Conservation (phyloP, 2,888 invertebrate genomes). For the Acleris laterana region DNA sequence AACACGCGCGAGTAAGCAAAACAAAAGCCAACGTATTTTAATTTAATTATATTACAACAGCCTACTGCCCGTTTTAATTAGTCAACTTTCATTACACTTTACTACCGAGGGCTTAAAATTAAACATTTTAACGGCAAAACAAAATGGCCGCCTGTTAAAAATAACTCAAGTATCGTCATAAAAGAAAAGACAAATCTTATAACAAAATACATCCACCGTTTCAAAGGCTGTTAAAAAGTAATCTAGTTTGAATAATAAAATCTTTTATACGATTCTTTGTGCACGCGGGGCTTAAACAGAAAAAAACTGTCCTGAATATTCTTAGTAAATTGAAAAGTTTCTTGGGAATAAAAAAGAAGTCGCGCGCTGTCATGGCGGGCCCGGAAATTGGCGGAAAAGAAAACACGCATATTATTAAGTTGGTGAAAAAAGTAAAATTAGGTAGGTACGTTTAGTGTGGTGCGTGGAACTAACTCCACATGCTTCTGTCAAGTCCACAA, state of each 20-base stretch:
- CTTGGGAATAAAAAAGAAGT: conserved; percentile 32
- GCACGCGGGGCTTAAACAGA: conserved; percentile 28
- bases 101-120: conserved; percentile 19
- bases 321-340: conserved; percentile 34
- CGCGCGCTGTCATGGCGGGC: conserved; percentile 23
- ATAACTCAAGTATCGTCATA: conserved; percentile 17
- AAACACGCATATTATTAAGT: background rate
- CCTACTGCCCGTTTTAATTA: conserved; percentile 34
- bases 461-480: no score
- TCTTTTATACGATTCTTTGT: conserved; percentile 33
- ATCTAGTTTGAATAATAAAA: conserved; percentile 35
- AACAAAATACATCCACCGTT: conserved; percentile 23
- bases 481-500: no score
- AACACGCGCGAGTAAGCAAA: background rate
- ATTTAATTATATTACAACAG: conserved; percentile 24
- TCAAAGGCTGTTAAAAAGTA: conserved; percentile 26
- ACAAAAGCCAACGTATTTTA: background rate
- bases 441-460: no score
- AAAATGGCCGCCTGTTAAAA: conserved; percentile 11
- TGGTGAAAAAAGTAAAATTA: background rate
- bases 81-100: conserved; percentile 26
- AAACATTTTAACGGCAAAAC: conserved; percentile 28
- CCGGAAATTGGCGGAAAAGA: background rate
- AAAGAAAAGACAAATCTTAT: conserved; percentile 25
- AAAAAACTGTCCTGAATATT: conserved; percentile 31